Base-by-base conservation (phyloP, 2,113 vertebrate genomes). In the Neopipo cinnamomea region DNA sequence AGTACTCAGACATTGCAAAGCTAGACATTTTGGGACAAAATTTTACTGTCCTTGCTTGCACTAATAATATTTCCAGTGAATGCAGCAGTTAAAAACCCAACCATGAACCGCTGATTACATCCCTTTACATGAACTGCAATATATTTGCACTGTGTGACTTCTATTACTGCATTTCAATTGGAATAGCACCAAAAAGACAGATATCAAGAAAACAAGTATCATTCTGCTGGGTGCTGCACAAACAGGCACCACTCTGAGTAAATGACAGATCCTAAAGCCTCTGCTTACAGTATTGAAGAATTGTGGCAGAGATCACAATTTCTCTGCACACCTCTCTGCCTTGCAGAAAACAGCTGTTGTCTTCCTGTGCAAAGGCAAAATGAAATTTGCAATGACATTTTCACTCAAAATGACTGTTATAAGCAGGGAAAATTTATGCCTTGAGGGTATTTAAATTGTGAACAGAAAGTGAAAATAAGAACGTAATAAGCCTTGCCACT, bases 391-490 rank as follows among this genome's bases (percentile, higher is more conserved):
- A 79, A 80, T 53, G 7, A 70, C 41, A 37, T 76, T 41, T 61
- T 70, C 8, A 73, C 62, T 90, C 56, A 83, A 76, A 79, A 68
- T 66, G 27, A 44, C 33, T 66, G 23, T 7, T 78, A 25, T 6
- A 39, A 91, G 28, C 42, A 50, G 47, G 56, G 30, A 15, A 74
- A 50, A 70, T 37, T 10, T 82, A 39, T 33, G 82, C 33, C 71
- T 78, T 42, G 37, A 46, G 88, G 62, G 58, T 68, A 90, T 85
- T 85, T 75, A 70, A 90, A 61, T 3, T 31, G 58, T 15, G 75
- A 94, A 81, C 14, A 21, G 74, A 88, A 90, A 90, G 71, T 65
- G 88, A 93, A 96, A 91, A 89, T 74, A 96, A 84, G 63, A 81
- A 42, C 23, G 23, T 35, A 39, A 86, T 37, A 67, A 78, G 47